A percentile compares a stretch with the other conserved stretches of the same genome.
These are phyloP conservation scores for Boulengeromyrus knoepffleri DNA, from an alignment of 2,113 vertebrate genomes.

Conservation along the genomic window DNA sequence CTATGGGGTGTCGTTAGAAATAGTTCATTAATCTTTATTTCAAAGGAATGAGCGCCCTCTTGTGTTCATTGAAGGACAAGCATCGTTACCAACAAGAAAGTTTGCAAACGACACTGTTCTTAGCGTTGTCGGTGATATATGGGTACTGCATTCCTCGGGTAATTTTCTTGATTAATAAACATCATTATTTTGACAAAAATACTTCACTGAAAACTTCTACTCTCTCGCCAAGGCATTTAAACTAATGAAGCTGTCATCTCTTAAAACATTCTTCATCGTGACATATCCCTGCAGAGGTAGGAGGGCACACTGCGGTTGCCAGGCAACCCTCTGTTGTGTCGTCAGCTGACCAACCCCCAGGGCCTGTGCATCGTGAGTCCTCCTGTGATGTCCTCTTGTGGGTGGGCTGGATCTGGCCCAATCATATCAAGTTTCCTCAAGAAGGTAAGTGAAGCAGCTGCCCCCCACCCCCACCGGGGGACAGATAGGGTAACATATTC, in stretches of 20 bases:
- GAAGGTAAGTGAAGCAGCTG: neutral
- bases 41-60: neutral
- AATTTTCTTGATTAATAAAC: neutral
- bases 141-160: neutral
- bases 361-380: neutral
- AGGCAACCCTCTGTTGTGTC: constrained; percentile 2
- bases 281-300: neutral
- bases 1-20: constrained; percentile 2
- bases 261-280: neutral
- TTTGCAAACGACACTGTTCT: neutral
- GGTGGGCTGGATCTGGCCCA: neutral
- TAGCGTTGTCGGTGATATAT: neutral
- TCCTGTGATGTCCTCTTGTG: neutral
- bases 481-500: neutral
- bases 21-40: constrained; percentile 6
- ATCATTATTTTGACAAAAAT: neutral
- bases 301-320: neutral
- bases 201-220: neutral
- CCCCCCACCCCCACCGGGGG: neutral
- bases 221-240: neutral
- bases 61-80: neutral
- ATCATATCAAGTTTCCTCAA: neutral
- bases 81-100: neutral
- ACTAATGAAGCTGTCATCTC: neutral
- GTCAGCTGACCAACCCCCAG: neutral